Conservation (phyloP, 2,113 vertebrate genomes). For the Equus przewalskii region DNA sequence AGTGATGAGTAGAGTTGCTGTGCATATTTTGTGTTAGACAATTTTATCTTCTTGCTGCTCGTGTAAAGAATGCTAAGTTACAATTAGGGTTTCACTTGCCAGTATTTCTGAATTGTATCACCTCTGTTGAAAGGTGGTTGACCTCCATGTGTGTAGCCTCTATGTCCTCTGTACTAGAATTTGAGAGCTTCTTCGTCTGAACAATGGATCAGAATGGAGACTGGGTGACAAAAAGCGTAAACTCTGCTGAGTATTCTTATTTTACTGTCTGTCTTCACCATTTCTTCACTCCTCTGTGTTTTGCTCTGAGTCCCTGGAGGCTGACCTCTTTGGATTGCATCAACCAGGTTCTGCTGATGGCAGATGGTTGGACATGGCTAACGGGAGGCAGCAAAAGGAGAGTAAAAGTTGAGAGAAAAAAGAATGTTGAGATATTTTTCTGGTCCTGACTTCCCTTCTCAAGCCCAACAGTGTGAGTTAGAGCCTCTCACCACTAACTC, state of each 20-base stretch:
- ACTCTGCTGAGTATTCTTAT: too few relatives aligned
- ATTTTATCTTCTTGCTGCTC: not conserved
- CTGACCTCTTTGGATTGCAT: not conserved
- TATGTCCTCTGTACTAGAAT: not conserved
- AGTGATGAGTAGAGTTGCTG: not conserved
- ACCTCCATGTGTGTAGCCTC: not conserved
- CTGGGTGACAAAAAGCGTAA: not conserved
- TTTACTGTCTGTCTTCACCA: not conserved
- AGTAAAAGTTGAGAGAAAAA: not conserved
- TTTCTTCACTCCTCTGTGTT: not conserved
- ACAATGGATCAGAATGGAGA: not conserved
- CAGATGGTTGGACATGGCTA: not conserved
- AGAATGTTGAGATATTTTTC: not conserved
- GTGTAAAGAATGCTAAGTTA: not conserved
- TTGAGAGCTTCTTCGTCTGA: not conserved
- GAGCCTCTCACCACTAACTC: too few relatives aligned
- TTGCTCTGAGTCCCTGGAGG: not conserved
- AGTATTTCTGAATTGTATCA: not conserved
- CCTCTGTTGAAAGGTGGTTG: not conserved
- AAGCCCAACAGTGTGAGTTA: not conserved
- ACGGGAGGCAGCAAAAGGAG: not conserved
- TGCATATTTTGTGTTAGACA: not conserved
- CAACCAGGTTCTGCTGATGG: not conserved
- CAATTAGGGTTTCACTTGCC: not conserved
- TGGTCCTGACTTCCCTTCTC: not conserved